phyloP scores from a whole-genome alignment of 2,888 invertebrate genomes.

The Pseudeuparius sepicola region DNA sequence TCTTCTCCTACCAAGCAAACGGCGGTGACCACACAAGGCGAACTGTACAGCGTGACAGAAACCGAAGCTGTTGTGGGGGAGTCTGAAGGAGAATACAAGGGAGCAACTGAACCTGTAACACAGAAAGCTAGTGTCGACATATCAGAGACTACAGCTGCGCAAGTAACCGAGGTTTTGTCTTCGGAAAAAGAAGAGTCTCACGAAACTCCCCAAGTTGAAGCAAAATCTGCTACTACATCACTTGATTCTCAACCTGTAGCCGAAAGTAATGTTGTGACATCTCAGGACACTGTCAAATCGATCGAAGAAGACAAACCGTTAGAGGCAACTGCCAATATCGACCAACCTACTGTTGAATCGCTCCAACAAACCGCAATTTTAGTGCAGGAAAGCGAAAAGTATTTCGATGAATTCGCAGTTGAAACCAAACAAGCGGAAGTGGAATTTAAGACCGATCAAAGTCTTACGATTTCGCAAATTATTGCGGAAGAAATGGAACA shows the following conservation, averaged over 20 bases:
- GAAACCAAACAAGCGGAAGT: slow-evolving; percentile 38
- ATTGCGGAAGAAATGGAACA: slow-evolving; percentile 42
- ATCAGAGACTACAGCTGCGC: slow-evolving; percentile 38
- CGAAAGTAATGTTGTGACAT: slow-evolving; percentile 36
- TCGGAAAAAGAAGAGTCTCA: slow-evolving; percentile 42
- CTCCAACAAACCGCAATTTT: slow-evolving; percentile 38
- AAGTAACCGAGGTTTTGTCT: slow-evolving; percentile 39
- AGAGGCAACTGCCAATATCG: slow-evolving; percentile 38
- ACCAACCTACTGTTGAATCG: slow-evolving; percentile 40
- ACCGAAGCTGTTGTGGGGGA: slow-evolving; percentile 47
- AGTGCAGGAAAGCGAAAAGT: slow-evolving; percentile 37
- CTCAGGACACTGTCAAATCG: slow-evolving; percentile 32
- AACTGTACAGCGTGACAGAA: slow-evolving; percentile 45
- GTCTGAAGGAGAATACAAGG: slow-evolving; percentile 44
- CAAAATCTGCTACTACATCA: slow-evolving; percentile 35
- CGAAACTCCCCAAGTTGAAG: slow-evolving; percentile 30
- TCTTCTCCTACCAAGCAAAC: slow-evolving; percentile 37
- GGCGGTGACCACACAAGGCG: slow-evolving; percentile 45
- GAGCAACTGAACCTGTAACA: slow-evolving; percentile 40
- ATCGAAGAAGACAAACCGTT: slow-evolving; percentile 30
- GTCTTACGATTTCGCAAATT: slow-evolving; percentile 42
- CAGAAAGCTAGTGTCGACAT: slow-evolving; percentile 38
- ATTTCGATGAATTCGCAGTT: slow-evolving; percentile 36
- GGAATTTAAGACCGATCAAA: slow-evolving; percentile 37
- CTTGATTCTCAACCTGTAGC: slow-evolving; percentile 38